Base-by-base conservation (phyloP, 2,888 invertebrate species). In the Dryobotodes eremita region DNA sequence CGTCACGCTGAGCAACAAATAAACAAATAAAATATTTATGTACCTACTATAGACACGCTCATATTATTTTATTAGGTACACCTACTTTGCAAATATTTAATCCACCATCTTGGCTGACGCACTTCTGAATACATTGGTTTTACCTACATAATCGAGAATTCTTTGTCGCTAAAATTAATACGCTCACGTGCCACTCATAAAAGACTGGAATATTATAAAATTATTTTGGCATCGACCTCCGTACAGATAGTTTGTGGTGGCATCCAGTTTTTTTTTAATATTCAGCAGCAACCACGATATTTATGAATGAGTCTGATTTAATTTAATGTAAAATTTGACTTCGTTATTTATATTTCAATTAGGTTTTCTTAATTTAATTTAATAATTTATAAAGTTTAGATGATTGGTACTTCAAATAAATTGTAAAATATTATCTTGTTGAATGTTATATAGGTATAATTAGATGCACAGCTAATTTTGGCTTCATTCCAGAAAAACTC, bases 171-270 rank as follows among this genome's bases (percentile, higher is more conserved):
- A 91, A 92, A 92, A 93, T 93, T 92, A 93, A 92, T 92, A 85
- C 80, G 83, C 89, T 90, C 91, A 92, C 92, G 91, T 92, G 92
- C 84, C 77, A 84, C 86, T 91, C 91, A 91, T 94, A 94, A 92
- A 93, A 86, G 71, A 89, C 85, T 81, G 80, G 77, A 84, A 84
- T 79, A 89, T 91, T 68, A 91, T 92, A 91, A 93, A 91, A 91
- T 87, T 85, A 87, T 79, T 85, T 91, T 93, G 92, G 93, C 93
- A 91, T 85, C 89, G 81, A 85, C 82, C 88, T 84, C 79, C 77
- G 59, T 64, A 64, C 23, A 78, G 42, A 85, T 77, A 86, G 75
- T 87, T 87, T 84, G 85, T 69, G 86, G 86, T 82, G 83, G 64
- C 64, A 75, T 80, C 31, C 72, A 79, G 74, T 80, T 69, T 75